phyloP scores from a whole-genome alignment of 2,888 invertebrate species.

The Cloeon dipterum region DNA sequence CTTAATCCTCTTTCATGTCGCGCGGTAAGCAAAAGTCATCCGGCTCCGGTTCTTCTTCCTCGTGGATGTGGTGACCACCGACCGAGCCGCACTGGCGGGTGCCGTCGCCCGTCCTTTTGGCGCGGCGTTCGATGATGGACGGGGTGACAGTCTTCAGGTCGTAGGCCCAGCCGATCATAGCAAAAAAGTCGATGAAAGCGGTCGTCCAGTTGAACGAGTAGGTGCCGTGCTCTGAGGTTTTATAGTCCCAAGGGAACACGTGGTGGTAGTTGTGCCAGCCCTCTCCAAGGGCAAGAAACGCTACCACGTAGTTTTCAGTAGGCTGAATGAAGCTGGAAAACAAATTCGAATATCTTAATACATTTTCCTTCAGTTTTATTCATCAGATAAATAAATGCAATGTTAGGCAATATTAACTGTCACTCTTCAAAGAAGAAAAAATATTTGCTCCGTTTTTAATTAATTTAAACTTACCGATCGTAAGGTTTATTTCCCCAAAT shows the following conservation, averaged over 20 bases:
- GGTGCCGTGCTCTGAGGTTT: slow-evolving; percentile 19
- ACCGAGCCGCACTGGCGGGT: slow-evolving; percentile 1
- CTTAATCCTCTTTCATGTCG: too few relatives aligned
- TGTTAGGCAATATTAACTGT: too few relatives aligned
- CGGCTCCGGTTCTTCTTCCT: neutral
- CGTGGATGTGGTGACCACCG: neutral
- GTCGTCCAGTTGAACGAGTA: slow-evolving; percentile 14
- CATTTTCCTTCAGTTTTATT: neutral
- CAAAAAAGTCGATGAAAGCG: slow-evolving; percentile 13
- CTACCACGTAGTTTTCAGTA: slow-evolving; percentile 16
- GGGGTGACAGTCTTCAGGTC: slow-evolving; percentile 17
- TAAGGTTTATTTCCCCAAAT: slow-evolving; percentile 16
- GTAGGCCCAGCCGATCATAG: slow-evolving; percentile 18
- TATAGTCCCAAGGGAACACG: slow-evolving; percentile 23
- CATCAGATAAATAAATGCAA: too few relatives aligned
- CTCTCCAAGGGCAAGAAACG: slow-evolving; percentile 14
- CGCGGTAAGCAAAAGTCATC: too few relatives aligned
- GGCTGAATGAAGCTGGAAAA: neutral
- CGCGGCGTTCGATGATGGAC: slow-evolving; percentile 14
- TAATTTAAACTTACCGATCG: slow-evolving; percentile 13
- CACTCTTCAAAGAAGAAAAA: neutral
- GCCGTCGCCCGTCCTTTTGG: slow-evolving; percentile 11
- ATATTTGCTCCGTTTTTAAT: neutral
- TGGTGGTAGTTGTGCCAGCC: slow-evolving; percentile 28
- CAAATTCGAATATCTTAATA: neutral